Evolutionary conservation across 2,113 vertebrate species (phyloP), one percentile per base, ranked within the genome.

Genomic region (Ahaetulla prasina): DNA sequence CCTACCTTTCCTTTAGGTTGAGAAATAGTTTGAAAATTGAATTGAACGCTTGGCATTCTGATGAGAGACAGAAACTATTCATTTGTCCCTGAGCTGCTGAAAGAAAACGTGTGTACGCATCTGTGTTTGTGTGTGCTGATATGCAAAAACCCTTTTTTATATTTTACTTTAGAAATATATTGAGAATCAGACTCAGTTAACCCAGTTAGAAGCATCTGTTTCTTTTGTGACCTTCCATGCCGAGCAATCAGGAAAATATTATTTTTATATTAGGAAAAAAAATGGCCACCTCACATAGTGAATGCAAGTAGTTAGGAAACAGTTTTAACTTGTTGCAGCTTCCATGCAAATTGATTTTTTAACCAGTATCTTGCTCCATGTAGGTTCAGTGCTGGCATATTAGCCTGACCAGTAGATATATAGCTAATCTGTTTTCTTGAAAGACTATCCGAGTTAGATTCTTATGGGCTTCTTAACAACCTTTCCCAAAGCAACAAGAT

Each of bases 11-110:
- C 22, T 6, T 45, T 11, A 92, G 39, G 30, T 74, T 85, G 86
- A 90, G 25, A 87, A 94, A 92, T 85, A 53, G 20, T 23, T 94
- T 91, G 84, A 85, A 25, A 96, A 92, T 74, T 90, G 88, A 94
- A 92, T 92, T 45, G 90, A 90, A 90, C 63, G 92, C 88, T 94
- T 57, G 90, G 35, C 49, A 92, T 94, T 88, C 60, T 90, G 88
- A 90, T 94, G 22, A 63, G 45, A 88, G 86, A 50, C 2, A 14
- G 30, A 50, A 57, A 30, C 10, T 14, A 90, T 60, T 23, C 63
- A 50, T 14, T 85, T 80, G 88, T 87, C 16, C 91, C 63, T 49
- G 80, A 57, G 16, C 0, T 85, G 63, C 80, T 86, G 16, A 6
- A 52, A 92, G 86, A 6, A 55, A 52, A 18, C 1, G 3, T 25